These are phyloP conservation scores for Ia io DNA, from an alignment of 2,113 vertebrate genomes.

Conservation along the genomic window DNA sequence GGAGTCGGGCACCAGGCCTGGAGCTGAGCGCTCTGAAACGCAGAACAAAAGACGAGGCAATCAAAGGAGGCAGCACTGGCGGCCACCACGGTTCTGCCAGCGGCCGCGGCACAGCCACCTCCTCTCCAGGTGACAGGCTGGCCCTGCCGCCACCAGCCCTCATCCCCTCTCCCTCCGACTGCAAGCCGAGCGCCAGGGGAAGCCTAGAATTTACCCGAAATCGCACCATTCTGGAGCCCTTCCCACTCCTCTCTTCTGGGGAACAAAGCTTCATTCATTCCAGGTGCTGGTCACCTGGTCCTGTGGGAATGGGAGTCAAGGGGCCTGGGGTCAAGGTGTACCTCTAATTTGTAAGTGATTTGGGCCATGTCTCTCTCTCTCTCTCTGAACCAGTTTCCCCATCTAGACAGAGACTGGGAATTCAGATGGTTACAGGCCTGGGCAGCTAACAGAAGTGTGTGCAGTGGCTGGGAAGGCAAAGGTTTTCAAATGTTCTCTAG, in stretches of 20 bases:
- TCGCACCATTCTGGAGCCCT: not conserved
- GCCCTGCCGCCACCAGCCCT: not conserved
- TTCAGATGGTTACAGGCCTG: not conserved
- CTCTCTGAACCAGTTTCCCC: not conserved
- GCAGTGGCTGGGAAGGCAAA: not conserved
- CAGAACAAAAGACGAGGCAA: constrained; percentile 45
- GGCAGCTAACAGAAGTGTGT: not conserved
- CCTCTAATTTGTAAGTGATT: not conserved
- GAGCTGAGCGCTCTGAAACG: constrained; percentile 5
- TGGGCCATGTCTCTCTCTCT: not conserved
- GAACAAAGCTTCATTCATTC: not conserved
- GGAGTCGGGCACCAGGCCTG: constrained; percentile 3
- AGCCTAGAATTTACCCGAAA: not conserved
- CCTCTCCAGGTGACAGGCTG: not conserved
- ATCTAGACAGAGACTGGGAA: not conserved
- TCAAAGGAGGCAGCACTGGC: not conserved
- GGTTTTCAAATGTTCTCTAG: not conserved
- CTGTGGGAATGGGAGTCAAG: not conserved
- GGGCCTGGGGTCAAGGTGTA: not conserved
- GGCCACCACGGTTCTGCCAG: not conserved
- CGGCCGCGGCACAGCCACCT: not conserved
- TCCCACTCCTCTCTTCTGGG: not conserved
- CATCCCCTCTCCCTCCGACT: not conserved
- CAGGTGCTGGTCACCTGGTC: not conserved
- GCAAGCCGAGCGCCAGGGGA: not conserved